Conservation (phyloP, 2,113 vertebrate species). For the Pedetes capensis region DNA sequence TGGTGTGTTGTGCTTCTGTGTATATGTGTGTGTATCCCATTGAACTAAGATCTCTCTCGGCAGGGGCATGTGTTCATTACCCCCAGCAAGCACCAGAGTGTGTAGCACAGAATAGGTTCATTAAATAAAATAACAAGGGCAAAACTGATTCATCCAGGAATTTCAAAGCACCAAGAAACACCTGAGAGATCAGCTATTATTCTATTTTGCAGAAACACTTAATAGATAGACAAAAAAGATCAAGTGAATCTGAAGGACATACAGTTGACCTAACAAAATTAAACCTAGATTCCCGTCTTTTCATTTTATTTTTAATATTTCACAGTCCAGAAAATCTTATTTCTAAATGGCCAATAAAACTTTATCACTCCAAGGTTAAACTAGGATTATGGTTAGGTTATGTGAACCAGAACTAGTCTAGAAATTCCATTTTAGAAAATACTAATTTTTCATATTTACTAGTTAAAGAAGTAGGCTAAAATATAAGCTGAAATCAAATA, state of each 20-base stretch:
- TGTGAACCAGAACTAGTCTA: neutral
- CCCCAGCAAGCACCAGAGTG: neutral
- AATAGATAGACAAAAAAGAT: neutral
- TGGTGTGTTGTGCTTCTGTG: neutral
- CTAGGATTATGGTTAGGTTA: neutral
- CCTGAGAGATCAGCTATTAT: neutral
- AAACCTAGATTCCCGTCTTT: constrained; percentile 7
- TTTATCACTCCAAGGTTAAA: neutral
- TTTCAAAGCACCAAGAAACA: neutral
- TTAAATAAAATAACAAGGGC: neutral
- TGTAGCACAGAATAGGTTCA: neutral
- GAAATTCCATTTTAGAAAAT: neutral
- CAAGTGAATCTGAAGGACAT: neutral
- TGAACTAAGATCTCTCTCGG: neutral
- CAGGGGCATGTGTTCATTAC: neutral
- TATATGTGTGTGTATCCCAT: neutral
- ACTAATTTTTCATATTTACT: neutral
- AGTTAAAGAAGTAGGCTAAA: neutral
- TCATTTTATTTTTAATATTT: neutral
- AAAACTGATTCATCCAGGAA: constrained; percentile 19
- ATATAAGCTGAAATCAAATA: neutral
- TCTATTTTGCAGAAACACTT: neutral
- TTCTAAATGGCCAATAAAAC: constrained; percentile 16
- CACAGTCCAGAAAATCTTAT: neutral
- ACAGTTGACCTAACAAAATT: neutral